These are phyloP conservation scores for Otolemur garnettii DNA, from an alignment of 2,113 vertebrate species.

Conservation along the genomic window DNA sequence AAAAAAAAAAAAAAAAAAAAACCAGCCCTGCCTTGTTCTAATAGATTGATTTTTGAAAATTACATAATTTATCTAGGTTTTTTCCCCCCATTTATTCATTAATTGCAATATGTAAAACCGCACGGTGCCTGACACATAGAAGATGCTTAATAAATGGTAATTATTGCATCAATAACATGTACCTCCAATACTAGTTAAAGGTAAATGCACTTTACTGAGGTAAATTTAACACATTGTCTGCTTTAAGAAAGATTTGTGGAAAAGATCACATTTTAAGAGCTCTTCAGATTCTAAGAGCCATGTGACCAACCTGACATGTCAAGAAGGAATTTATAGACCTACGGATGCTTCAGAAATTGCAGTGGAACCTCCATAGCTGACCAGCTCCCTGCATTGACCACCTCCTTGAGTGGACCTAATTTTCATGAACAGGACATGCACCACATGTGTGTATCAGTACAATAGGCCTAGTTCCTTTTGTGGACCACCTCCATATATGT, in stretches of 20 bases:
- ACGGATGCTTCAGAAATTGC: constrained; percentile 1
- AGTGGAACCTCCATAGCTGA: too few species aligned
- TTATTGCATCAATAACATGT: not conserved
- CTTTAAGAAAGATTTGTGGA: not conserved
- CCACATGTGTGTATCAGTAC: too few species aligned
- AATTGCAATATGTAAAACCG: not conserved
- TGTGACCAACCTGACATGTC: not conserved
- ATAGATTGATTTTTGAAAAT: constrained; percentile 22
- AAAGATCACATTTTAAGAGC: not conserved
- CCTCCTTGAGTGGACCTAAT: too few species aligned
- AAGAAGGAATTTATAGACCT: not conserved
- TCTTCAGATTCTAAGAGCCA: not conserved
- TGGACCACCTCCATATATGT: too few species aligned
- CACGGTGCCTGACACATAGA: not conserved
- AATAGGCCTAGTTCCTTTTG: too few species aligned
- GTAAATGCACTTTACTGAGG: not conserved
- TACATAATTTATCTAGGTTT: not conserved
- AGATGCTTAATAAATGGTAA: not conserved
- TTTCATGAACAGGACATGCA: too few species aligned
- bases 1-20: too few species aligned
- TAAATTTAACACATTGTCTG: constrained; percentile 3
- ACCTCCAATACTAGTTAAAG: not conserved
- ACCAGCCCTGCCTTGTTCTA: not conserved
- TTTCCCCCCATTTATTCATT: not conserved
- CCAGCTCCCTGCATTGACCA: too few species aligned